Conservation (phyloP, 2,797 vertebrate species). For the Phrynocephalus forsythii region DNA sequence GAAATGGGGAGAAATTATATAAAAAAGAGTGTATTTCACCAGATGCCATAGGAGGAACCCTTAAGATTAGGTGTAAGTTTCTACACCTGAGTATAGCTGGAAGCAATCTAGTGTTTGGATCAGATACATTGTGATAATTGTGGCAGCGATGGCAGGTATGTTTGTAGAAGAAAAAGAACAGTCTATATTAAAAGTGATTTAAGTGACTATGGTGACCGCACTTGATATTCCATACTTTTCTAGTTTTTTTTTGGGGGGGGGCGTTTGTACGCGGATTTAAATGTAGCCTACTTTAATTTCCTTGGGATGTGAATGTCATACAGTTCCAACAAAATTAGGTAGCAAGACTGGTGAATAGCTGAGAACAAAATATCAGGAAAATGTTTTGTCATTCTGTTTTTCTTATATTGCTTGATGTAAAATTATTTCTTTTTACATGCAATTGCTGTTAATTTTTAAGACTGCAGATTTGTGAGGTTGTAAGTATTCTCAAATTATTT, state of each 20-base stretch:
- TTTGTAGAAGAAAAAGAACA: neutral
- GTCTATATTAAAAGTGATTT: neutral
- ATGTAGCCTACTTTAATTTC: neutral
- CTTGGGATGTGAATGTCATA: neutral
- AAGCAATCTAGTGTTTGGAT: neutral
- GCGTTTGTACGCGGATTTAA: neutral
- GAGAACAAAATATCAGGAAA: neutral
- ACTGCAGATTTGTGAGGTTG: conserved; percentile 37
- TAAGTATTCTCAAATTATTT: conserved; percentile 14
- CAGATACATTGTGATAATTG: neutral
- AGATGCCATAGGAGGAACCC: neutral
- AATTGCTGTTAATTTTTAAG: conserved; percentile 38
- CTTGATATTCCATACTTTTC: neutral
- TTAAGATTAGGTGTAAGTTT: neutral
- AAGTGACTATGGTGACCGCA: neutral
- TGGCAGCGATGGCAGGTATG: neutral
- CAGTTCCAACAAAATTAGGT: neutral
- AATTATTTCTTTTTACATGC: conserved; percentile 10
- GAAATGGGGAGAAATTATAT: neutral
- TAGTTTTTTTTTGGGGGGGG: no score
- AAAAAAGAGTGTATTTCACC: neutral
- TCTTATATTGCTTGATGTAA: conserved; percentile 37
- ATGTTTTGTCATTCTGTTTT: conserved; percentile 12
- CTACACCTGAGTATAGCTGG: no score
- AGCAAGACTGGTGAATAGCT: neutral